Percentiles rank a stretch among this genome's conserved stretches.
Conservation (phyloP, 2,113 vertebrate species). For the Edolisoma coerulescens region DNA sequence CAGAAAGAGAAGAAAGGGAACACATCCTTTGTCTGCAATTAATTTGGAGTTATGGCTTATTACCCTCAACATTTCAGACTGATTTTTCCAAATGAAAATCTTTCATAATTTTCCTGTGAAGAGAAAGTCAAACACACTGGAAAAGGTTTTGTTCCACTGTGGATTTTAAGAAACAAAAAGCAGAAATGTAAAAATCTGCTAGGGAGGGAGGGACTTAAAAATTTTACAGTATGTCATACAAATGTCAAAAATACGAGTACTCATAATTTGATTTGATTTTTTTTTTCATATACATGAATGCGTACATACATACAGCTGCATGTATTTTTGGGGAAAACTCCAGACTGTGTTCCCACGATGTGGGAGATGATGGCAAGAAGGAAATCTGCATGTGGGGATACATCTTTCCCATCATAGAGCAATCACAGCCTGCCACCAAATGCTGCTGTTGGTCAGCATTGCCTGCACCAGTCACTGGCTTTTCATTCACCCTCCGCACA, state of each 20-base stretch:
- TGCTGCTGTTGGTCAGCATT: background rate
- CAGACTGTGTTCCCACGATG: accelerated
- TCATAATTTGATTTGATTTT: background rate
- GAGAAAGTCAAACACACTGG: background rate
- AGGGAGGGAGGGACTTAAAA: background rate
- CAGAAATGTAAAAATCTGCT: background rate
- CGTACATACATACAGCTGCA: accelerated
- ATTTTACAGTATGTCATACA: background rate
- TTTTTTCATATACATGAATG: accelerated
- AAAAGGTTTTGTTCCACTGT: background rate
- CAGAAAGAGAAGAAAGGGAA: background rate
- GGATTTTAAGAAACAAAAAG: background rate
- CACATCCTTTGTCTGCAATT: background rate
- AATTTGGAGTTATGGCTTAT: background rate
- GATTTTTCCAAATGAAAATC: background rate
- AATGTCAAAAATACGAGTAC: background rate
- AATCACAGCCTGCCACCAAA: background rate
- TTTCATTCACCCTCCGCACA: background rate
- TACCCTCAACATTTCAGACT: background rate
- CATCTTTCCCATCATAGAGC: background rate
- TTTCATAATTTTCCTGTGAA: background rate
- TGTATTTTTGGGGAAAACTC: background rate
- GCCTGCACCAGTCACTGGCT: background rate
- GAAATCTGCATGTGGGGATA: background rate
- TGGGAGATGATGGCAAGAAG: background rate